Base-by-base conservation (phyloP, 2,797 vertebrate species). In the Picus viridis region DNA sequence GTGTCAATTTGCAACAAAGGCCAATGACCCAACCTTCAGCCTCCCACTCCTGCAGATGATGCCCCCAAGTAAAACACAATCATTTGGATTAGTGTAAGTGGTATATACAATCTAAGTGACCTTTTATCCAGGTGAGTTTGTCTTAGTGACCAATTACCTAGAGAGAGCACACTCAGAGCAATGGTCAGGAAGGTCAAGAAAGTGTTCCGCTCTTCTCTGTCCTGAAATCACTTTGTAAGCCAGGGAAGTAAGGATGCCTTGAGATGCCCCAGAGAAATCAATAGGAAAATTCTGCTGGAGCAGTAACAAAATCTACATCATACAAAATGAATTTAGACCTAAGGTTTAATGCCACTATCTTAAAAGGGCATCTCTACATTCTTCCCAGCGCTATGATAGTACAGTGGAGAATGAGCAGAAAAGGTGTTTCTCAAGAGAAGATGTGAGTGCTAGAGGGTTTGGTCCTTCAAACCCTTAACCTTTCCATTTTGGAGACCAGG, bases 301-400 rank as follows among this genome's bases (percentile, higher is more conserved):
- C 1, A 0, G 62, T 85, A 96, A 85, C 82, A 94, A 91, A 92
- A 92, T 73, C 70, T 64, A 34, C 3, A 8, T 64, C 61, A 67
- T 70, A 53, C 68, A 91, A 95, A 95, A 63, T 88, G 80, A 91
- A 94, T 96, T 83, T 86, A 89, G 56, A 92, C 39, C 22, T 61
- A 29, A 75, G 64, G 45, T 78, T 94, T 96, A 88, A 92, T 54
- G 71, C 73, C 53, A 83, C 83, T 94, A 91, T 89, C 94, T 92
- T 88, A 68, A 96, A 93, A 89, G 68, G 88, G 47, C 68, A 94
- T 86, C 91, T 94, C 49, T 83, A 23, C 76, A 61, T 88, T 91
- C 63, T 91, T 89, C 70, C 54, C 63, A 86, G 43, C 29, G 70
- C 47, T 32, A 53, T 83, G 85, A 80, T 47, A 88, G 39, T 62